phyloP scores from a whole-genome alignment of 2,888 invertebrate species.

The Chrysolina haemoptera region DNA sequence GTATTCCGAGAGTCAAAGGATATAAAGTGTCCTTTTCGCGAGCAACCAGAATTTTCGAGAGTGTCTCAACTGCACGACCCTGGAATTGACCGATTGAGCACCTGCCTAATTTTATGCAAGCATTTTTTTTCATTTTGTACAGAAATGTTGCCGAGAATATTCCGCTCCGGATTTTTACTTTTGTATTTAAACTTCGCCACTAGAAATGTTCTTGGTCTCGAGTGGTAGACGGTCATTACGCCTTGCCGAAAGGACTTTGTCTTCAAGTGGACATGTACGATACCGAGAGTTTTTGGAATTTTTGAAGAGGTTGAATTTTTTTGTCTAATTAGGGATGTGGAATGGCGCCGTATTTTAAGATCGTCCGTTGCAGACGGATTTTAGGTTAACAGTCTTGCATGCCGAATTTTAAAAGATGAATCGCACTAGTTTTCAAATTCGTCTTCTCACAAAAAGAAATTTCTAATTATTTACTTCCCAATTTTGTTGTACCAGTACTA shows the following conservation, averaged over 20 bases:
- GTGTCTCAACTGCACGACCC: constrained; percentile 48
- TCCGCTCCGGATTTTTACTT: constrained; percentile 30
- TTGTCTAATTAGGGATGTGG: constrained; percentile 11
- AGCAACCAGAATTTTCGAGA: constrained; percentile 33
- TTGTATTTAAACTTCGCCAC: constrained; percentile 24
- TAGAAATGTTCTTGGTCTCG: constrained; percentile 25
- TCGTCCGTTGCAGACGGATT: not conserved
- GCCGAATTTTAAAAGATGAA: too few species aligned
- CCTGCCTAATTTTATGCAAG: constrained; percentile 36
- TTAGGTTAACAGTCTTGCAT: constrained; percentile 1
- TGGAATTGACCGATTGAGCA: constrained; percentile 47
- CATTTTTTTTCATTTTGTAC: constrained; percentile 24
- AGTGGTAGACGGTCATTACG: constrained; percentile 33
- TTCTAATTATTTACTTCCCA: too few species aligned
- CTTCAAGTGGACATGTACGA: constrained; percentile 23
- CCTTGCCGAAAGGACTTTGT: constrained; percentile 28
- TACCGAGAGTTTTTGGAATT: not conserved
- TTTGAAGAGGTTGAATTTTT: not conserved
- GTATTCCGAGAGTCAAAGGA: not conserved
- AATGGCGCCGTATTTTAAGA: not conserved
- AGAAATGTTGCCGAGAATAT: constrained; percentile 20
- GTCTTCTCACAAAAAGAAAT: not conserved
- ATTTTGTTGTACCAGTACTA: too few species aligned
- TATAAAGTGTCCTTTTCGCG: constrained; percentile 2
- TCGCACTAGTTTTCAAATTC: too few species aligned